phyloP scores from a whole-genome alignment of 1,140 invertebrate genomes.

The Paraescarpia echinospica region DNA sequence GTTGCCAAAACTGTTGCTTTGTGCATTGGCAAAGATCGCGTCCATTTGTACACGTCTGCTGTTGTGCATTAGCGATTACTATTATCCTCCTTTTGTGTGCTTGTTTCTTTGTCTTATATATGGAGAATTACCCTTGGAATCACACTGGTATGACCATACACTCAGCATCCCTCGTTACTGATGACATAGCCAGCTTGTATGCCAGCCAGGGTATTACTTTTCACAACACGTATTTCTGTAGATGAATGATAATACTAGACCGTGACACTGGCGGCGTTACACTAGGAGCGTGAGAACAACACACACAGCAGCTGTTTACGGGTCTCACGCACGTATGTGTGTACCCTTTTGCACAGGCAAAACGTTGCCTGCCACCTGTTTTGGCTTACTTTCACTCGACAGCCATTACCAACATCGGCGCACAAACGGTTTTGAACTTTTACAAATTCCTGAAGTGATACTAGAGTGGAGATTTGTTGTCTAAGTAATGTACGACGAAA shows the following conservation, averaged over 20 bases:
- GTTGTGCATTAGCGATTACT: no score
- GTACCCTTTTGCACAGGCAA: neutral
- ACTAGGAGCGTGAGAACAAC: neutral
- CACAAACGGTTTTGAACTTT: neutral
- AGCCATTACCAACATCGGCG: neutral
- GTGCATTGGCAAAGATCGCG: no score
- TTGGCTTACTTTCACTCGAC: neutral
- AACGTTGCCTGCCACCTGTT: neutral
- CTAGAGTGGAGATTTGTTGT: neutral
- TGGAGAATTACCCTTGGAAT: neutral
- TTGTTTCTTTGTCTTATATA: neutral
- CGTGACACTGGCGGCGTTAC: neutral
- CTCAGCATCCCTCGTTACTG: neutral
- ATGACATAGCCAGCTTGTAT: no score
- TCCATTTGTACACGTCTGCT: no score
- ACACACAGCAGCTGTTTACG: neutral
- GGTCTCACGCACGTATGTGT: neutral
- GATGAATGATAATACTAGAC: neutral
- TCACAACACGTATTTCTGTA: neutral
- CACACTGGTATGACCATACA: neutral
- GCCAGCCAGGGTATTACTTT: no score
- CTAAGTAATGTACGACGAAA: neutral
- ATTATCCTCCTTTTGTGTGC: no score
- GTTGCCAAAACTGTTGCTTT: no score
- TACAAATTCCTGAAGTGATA: neutral